Base-by-base conservation (phyloP, 2,113 vertebrate species). In the Eidolon helvum region DNA sequence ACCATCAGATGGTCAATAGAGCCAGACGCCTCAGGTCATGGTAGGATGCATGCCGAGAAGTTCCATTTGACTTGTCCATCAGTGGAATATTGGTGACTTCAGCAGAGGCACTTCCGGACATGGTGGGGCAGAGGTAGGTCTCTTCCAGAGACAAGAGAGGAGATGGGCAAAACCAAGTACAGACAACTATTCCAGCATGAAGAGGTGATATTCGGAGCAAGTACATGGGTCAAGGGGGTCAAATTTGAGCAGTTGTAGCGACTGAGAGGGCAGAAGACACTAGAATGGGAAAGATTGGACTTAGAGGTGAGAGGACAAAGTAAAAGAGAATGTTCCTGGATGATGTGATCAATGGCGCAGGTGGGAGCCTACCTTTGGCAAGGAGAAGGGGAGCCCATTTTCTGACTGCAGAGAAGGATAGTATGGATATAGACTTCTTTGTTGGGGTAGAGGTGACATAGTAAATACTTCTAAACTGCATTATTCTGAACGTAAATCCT, bases 221-320 rank as follows among this genome's bases (percentile, higher is more conserved):
- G 48, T 48, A 6, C 24, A 57, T 12, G 50, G 5, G 2, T 68
- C 35, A 82, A 21, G 43, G 30, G 4, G 5, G 7, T 8, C n/a
- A 10, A 53, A 50, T 40, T 8, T 84, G 45, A 84, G 14, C 35
- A 16, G 4, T 66, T 74, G 33, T 48, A 43, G 57, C 61, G 7
- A 35, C 30, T 30, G 22, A 38, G 4, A 5, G 0, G 1, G 6
- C n/a, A 4, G 1, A 59, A 77, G 18, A 40, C 28, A n/a, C 14
- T 26, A 38, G 48, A 63, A 66, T 33, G 18, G 15, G n/a, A 55
- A 6, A 16, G 9, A 21, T 1, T 38, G 40, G 22, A 61, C 15
- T 11, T 61, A 40, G 38, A 40, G 9, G 11, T 10, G 40, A 88
- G 5, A 28, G 22, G 43, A 1, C 10, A 3, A 4, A 9, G 48